Base-by-base conservation (phyloP, 2,888 invertebrate genomes). In the Bimastos eiseni region DNA sequence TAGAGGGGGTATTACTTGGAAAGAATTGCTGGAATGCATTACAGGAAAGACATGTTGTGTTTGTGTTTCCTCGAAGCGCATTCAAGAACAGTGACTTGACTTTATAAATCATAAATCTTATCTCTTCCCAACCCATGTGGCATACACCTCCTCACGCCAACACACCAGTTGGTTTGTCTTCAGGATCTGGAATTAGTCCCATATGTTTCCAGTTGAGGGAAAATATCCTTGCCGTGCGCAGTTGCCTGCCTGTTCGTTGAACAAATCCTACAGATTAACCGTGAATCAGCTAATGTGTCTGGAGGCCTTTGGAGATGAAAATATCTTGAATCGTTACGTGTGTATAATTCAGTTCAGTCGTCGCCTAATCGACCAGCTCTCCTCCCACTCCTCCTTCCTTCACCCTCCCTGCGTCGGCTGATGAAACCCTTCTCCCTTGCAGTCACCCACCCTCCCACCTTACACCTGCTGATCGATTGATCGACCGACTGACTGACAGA, bases 271-370 rank as follows among this genome's bases (percentile, higher is more conserved):
- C 24, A 55, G 55, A 55, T 55, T 55, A 30, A 70, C 70, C 8
- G 70, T 70, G 70, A 70, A n/a, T 70, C 70, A 70, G 70, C 70
- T 70, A 70, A 70, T 70, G 70, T 70, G 70, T 30, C 70, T 70
- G 49, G 19, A 49, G 8, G 49, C 24, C 24, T 49, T 70, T 8
- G 8, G 8, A 30, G n/a, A 70, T n/a, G n/a, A n/a, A 70, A 70
- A 70, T 70, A 70, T 70, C n/a, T 70, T 30, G 70, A 30, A 70
- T 70, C 70, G 70, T 70, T 70, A 70, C 70, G 70, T 70, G 70
- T 11, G 70, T 70, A 70, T 70, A 70, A 70, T 70, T 70, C 70
- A 30, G 0, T 30, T 70, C 70, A 30, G 70, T 70, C 70, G 8
- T n/a, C 70, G n/a, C 70, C 70, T n/a, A 70, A 70, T 70, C 70